These are phyloP conservation scores for Cryptocephalus primarius DNA, from an alignment of 2,888 invertebrate species.

Conservation along the genomic window DNA sequence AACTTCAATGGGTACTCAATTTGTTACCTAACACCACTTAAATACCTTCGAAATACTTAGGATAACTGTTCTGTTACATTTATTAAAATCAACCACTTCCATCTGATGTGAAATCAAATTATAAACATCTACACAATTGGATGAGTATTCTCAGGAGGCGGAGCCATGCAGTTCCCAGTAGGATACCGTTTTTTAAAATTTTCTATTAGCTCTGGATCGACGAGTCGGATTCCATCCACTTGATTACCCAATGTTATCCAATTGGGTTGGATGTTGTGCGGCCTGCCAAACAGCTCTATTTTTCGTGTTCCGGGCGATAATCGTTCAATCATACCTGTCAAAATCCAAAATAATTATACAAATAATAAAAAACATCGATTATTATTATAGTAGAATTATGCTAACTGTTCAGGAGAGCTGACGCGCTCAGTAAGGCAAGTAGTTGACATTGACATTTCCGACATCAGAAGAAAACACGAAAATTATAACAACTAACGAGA, in stretches of 20 bases:
- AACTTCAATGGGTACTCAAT: too few species aligned
- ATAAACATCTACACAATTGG: conserved; percentile 1
- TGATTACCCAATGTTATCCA: conserved; percentile 98
- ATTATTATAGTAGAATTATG: too few species aligned
- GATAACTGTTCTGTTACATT: too few species aligned
- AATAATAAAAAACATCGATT: neutral
- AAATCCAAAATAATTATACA: neutral
- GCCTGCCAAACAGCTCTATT: conserved; percentile 92
- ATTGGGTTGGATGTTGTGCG: conserved; percentile 96
- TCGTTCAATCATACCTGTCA: conserved; percentile 73
- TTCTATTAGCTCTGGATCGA: conserved; percentile 83
- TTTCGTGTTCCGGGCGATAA: conserved; percentile 94
- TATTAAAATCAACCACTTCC: too few species aligned
- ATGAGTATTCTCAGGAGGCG: conserved; percentile 31
- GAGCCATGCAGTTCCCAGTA: conserved; percentile 64
- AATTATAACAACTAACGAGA: too few species aligned
- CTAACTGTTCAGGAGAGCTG: too few species aligned
- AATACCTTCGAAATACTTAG: too few species aligned
- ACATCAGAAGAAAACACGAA: too few species aligned
- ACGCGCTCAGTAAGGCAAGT: too few species aligned
- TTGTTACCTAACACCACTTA: too few species aligned
- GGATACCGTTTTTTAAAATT: conserved; percentile 88
- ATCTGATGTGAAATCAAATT: too few species aligned
- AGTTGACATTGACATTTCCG: too few species aligned
- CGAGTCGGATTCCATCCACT: conserved; percentile 84